Evolutionary conservation across 2,888 invertebrate species (phyloP), one percentile per base, ranked within the genome.

Genomic region (Acanthosoma haemorrhoidale): DNA sequence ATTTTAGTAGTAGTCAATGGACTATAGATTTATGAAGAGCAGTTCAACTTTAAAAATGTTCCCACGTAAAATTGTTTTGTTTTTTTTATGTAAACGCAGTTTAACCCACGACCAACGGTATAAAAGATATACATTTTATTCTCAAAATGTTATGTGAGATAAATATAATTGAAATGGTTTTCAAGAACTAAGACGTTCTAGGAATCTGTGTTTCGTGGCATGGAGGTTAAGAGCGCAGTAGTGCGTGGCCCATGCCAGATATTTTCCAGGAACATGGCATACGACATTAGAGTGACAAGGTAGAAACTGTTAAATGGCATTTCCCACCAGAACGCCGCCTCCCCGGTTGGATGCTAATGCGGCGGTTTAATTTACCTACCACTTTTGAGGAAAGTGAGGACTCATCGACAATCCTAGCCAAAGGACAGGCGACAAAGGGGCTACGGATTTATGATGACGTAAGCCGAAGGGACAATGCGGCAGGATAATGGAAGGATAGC

Each of bases 361-460:
- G 51, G 25, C 51, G 21, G 51, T 25, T 25, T 51, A 51, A 51
- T 51, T 51, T 51, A n/a, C 25, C 25, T 25, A 51, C 2, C 51
- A 51, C 29, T 25, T 25, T 25, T 13, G n/a, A 51, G 51, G 51
- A 51, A 51, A 51, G 51, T 51, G 51, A 51, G n/a, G 51, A 51
- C 51, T 51, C 51, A 51, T 25, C 51, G 25, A 25, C n/a, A n/a
- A n/a, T n/a, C n/a, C n/a, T n/a, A 51, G 51, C 4, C 13, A n/a
- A n/a, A 51, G 25, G 25, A 25, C n/a, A n/a, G 4, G 4, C 9
- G 9, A 36, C 36, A 61, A 32, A 21, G 38, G 21, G 18, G 36
- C 13, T 34, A 18, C 32, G 38, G 21, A 36, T 34, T 61, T 61
- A 61, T 61, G 61, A 61, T 61, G 61, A 61, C 61, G 61, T 61